These are phyloP conservation scores for Delichon dasypus DNA, from an alignment of 2,797 vertebrate genomes.

Conservation along the genomic window DNA sequence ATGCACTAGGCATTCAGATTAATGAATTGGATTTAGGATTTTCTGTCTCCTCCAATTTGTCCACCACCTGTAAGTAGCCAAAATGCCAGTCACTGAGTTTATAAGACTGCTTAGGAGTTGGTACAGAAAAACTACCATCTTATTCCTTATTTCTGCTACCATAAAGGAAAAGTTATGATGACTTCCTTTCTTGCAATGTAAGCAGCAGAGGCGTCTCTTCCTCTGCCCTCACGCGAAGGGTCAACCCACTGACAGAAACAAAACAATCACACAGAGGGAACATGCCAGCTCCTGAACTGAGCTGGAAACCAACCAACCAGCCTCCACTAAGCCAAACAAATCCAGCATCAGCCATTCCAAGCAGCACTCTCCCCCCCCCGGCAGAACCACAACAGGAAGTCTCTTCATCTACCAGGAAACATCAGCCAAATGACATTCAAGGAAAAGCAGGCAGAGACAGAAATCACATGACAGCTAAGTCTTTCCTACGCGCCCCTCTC, in stretches of 20 bases:
- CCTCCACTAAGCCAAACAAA: conserved; percentile 66
- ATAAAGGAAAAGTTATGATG: not conserved
- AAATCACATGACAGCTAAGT: conserved; percentile 50
- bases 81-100: not conserved
- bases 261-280: conserved; percentile 28
- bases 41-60: not conserved
- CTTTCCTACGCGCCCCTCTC: not conserved
- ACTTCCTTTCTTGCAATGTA: not conserved
- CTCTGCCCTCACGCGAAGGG: not conserved
- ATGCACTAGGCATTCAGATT: not conserved
- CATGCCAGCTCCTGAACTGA: conserved; percentile 14
- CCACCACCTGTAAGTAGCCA: not conserved
- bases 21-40: not conserved
- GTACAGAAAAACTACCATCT: not conserved
- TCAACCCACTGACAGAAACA: conserved; percentile 32
- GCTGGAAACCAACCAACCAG: conserved; percentile 61
- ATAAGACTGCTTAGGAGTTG: not conserved
- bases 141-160: not conserved
- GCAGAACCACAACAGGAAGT: conserved; percentile 67
- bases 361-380: conserved; percentile 18
- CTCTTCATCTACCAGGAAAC: conserved; percentile 52
- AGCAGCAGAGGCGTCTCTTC: not conserved
- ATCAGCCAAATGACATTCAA: conserved; percentile 48
- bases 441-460: not conserved
- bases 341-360: conserved; percentile 29